Conservation (phyloP, 1,140 invertebrate species). For the Leucophenga varia region DNA sequence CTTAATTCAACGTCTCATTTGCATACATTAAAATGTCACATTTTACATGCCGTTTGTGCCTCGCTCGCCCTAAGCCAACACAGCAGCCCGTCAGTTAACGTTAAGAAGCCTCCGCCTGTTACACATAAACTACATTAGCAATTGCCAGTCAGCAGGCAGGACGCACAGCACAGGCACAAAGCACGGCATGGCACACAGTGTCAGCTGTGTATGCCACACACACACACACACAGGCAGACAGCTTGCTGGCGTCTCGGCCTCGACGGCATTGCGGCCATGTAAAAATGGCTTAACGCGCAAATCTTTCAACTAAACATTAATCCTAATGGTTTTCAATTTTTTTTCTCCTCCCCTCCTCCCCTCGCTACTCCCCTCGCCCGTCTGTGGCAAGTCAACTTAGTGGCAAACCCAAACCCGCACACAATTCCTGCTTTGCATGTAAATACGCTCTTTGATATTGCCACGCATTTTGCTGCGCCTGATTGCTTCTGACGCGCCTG, state of each 20-base stretch:
- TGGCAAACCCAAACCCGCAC: not conserved
- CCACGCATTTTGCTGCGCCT: slow-evolving; percentile 42
- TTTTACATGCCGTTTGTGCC: slow-evolving; percentile 52
- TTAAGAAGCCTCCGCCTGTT: slow-evolving; percentile 33
- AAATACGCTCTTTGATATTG: slow-evolving; percentile 52
- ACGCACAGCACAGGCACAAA: slow-evolving; percentile 6
- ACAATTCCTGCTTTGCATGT: slow-evolving; percentile 44
- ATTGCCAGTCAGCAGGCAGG: no score
- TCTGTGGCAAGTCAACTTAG: slow-evolving; percentile 46
- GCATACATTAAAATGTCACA: slow-evolving; percentile 54
- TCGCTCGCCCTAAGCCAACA: slow-evolving; percentile 36
- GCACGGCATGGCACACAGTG: not conserved
- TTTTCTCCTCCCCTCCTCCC: slow-evolving; percentile 2
- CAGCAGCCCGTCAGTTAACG: slow-evolving; percentile 37
- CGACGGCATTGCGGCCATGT: no score
- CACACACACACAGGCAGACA: slow-evolving; percentile 1
- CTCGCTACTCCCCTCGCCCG: slow-evolving; percentile 5
- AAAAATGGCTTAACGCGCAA: slow-evolving; percentile 52
- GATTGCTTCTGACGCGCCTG: slow-evolving; percentile 40
- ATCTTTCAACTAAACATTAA: slow-evolving; percentile 54
- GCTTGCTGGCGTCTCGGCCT: no score
- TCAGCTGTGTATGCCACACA: slow-evolving; percentile 14
- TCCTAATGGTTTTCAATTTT: slow-evolving; percentile 54
- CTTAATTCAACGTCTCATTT: slow-evolving; percentile 54
- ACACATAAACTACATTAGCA: slow-evolving; percentile 53